Percentiles rank a stretch among this genome's conserved stretches.
phyloP scores from a whole-genome alignment of 2,888 invertebrate species.

The Phlogophora meticulosa region DNA sequence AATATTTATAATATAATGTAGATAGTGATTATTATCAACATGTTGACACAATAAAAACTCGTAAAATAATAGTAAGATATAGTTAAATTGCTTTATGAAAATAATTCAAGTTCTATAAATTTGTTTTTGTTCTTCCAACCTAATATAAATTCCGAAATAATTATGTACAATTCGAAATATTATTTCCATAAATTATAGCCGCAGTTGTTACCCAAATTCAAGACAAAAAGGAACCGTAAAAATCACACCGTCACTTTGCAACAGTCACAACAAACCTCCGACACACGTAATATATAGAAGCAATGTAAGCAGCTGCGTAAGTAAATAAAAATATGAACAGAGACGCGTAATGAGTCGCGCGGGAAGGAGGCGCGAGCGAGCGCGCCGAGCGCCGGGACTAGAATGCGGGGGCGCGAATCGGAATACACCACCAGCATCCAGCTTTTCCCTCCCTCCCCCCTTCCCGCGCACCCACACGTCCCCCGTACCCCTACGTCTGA shows the following conservation, averaged over 20 bases:
- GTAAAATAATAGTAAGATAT: slow-evolving; percentile 7
- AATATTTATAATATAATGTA: background rate
- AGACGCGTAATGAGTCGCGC: slow-evolving; percentile 77
- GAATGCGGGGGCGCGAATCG: slow-evolving; percentile 84
- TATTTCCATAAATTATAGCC: slow-evolving; percentile 21
- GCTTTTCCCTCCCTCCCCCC: slow-evolving; percentile 79
- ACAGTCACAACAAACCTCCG: slow-evolving; percentile 86
- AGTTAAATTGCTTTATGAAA: background rate
- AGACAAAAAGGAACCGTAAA: slow-evolving; percentile 76
- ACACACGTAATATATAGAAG: slow-evolving; percentile 70
- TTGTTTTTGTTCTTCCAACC: background rate
- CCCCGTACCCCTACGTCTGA: slow-evolving; percentile 81
- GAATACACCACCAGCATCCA: slow-evolving; percentile 83
- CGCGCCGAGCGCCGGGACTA: slow-evolving; percentile 83
- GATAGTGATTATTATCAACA: slow-evolving; percentile 6
- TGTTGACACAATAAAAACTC: slow-evolving; percentile 25
- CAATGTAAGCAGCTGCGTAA: slow-evolving; percentile 69
- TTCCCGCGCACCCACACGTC: slow-evolving; percentile 68
- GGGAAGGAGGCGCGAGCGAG: slow-evolving; percentile 76
- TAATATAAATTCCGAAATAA: slow-evolving; percentile 13
- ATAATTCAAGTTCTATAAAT: background rate
- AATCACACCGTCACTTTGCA: slow-evolving; percentile 84
- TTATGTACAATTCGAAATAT: background rate
- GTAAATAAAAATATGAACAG: slow-evolving; percentile 79
- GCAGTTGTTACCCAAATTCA: slow-evolving; percentile 26